Percentiles rank a stretch among this genome's conserved stretches.
phyloP scores from a whole-genome alignment of 2,113 vertebrate species.

The Setophaga petechia region DNA sequence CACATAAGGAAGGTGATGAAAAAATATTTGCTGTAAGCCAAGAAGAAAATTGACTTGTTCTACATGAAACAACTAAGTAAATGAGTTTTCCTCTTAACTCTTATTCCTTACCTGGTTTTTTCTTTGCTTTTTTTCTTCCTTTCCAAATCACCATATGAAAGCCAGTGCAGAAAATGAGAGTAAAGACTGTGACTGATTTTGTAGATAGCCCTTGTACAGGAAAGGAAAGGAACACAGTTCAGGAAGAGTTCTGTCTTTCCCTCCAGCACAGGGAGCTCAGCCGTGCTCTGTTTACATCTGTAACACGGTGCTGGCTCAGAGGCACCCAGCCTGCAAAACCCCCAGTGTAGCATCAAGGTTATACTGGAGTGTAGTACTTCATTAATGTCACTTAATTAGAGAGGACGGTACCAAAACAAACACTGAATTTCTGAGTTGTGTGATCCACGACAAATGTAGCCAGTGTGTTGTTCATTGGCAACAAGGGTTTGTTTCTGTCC shows the following conservation, averaged over 20 bases:
- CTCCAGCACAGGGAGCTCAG: not conserved
- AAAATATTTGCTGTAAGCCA: constrained; percentile 10
- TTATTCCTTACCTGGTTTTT: not conserved
- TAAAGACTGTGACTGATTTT: not conserved
- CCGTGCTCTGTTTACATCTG: not conserved
- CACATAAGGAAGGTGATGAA: not conserved
- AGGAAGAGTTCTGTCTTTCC: not conserved
- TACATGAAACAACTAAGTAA: constrained; percentile 23
- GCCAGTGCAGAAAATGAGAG: not conserved
- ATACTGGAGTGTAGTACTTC: not conserved
- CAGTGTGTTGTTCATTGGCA: not conserved
- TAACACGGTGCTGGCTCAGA: rapidly evolving
- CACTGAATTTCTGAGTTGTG: not conserved
- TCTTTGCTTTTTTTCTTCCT: not conserved
- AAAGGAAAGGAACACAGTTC: not conserved
- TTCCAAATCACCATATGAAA: not conserved
- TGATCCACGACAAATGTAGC: not conserved
- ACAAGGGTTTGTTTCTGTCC: not conserved
- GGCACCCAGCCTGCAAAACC: not conserved
- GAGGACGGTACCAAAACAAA: not conserved
- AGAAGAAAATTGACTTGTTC: constrained; percentile 48
- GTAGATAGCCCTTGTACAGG: not conserved
- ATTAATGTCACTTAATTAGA: not conserved
- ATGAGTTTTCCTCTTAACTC: constrained; percentile 25
- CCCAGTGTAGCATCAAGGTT: rapidly evolving